Base-by-base conservation (phyloP, 2,113 vertebrate species). In the Typhlomys cinereus region DNA sequence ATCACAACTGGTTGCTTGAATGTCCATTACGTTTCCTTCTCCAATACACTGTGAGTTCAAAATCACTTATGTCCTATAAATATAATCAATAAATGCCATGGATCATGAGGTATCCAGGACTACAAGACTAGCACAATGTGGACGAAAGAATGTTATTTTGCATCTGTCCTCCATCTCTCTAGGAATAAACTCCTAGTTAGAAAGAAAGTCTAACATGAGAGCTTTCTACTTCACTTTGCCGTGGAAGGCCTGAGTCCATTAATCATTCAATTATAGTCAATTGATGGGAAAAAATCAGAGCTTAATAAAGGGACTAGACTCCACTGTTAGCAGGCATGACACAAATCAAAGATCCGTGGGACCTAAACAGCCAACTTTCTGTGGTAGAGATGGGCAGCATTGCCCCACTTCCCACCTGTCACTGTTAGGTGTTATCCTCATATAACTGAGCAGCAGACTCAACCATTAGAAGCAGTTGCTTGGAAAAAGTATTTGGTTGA, bases 1-100 rank as follows among this genome's bases (percentile, higher is more conserved):
- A 67, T 46, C 76, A 61, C 46, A 89, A 21, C 27, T 75, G 64
- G 39, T 66, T 76, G n/a, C 46, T 83, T 39, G 0, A 57, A 82
- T 41, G 74, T 34, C 59, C 66, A 83, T 83, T 91, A 83, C 50
- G 14, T 93, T 94, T 92, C 54, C 44, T 84, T 94, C 76, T 57
- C 62, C 82, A 92, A 44, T 25, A 25, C 73, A 85, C 59, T 61
- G 18, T 52, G 52, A 90, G 70, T 91, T 92, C 78, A 88, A 25
- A 94, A 79, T 88, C 84, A 94, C 36, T 71, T 70, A 6, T 86
- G 54, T 46, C 64, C 21, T 94, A 61, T 89, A 82, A 89, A 88
- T 67, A 85, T 41, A 84, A 85, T 81, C 83, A 94, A 41, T 52
- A 92, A 89, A 74, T 85, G 66, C 20, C 74, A 81, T 62, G 44